Conservation (phyloP, 37 sponge, comb jelly and placozoan species). For the Oscarella lobularis region DNA sequence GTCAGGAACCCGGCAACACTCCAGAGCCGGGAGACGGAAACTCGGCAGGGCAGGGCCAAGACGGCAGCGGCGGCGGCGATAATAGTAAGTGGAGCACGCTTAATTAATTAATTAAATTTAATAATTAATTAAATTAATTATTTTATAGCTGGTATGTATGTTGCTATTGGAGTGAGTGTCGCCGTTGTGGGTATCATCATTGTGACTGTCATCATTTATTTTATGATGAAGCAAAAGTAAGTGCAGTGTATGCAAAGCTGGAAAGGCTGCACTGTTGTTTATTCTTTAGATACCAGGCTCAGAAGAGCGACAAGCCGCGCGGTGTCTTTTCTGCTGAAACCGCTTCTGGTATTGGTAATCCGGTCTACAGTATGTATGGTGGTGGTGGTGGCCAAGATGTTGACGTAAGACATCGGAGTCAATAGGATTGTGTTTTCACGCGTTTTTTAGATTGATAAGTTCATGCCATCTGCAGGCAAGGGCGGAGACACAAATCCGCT, state of each 20-base stretch:
- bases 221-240: background rate
- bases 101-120: background rate
- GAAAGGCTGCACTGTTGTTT: too few relatives aligned
- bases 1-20: background rate
- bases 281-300: background rate
- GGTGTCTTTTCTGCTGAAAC: background rate
- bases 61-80: background rate
- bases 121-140: background rate
- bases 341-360: background rate
- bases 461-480: too few relatives aligned
- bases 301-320: background rate
- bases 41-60: background rate
- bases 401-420: too few relatives aligned
- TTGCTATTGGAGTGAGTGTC: background rate
- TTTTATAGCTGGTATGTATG: background rate
- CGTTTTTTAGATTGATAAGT: too few relatives aligned
- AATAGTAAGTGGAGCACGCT: background rate
- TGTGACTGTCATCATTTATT: background rate
- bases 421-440: too few relatives aligned
- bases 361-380: constrained; percentile 11
- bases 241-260: background rate
- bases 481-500: too few relatives aligned
- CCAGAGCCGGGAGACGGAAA: background rate
- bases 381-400: background rate
- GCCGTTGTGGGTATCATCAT: background rate